Percentiles rank a stretch among this genome's conserved stretches.
These are phyloP conservation scores for Trypoxylon attenuatum DNA, from an alignment of 2,888 invertebrate genomes.

Conservation along the genomic window DNA sequence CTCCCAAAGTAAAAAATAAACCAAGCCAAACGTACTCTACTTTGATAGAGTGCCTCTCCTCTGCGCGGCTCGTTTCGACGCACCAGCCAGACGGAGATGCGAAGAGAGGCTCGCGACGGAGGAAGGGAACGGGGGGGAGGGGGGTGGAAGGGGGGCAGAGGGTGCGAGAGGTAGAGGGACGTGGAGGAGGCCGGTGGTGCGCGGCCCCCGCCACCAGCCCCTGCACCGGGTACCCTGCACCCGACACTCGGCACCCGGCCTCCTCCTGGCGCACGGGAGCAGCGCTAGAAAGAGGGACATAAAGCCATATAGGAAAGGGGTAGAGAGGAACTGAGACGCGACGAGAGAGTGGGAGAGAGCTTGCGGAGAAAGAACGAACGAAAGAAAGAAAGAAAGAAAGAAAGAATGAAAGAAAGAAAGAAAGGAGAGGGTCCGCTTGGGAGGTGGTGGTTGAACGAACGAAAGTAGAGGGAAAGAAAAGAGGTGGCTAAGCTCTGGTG, in stretches of 20 bases:
- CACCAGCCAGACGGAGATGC: conserved; percentile 53
- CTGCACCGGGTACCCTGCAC: no score
- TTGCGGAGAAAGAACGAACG: neutral
- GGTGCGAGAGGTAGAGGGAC: neutral
- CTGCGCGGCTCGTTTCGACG: conserved; percentile 66
- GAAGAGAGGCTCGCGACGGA: conserved; percentile 38
- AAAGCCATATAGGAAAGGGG: conserved; percentile 1
- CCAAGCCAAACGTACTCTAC: conserved; percentile 74
- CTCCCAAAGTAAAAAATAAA: conserved; percentile 74
- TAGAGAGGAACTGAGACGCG: neutral
- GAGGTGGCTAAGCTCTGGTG: neutral
- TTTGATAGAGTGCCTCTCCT: conserved; percentile 73
- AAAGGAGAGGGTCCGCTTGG: conserved; percentile 1
- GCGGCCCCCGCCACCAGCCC: no score
- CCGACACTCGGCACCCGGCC: no score
- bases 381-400: conserved; percentile 1
- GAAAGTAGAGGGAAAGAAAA: conserved; percentile 5
- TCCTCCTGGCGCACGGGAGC: no score
- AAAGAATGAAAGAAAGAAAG: neutral
- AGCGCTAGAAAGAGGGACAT: neutral
- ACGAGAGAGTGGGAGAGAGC: neutral
- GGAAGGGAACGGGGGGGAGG: conserved; percentile 14
- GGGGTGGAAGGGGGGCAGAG: conserved; percentile 29
- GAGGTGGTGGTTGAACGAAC: neutral
- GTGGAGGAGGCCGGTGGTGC: neutral